phyloP scores from a whole-genome alignment of 2,113 vertebrate genomes.

The Pan troglodytes region NHGRI_mPanTro3-v2.1_pri NC_072417.2:61310501-61311000 shows the following conservation, averaged over 20 bases:
- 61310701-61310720: too few species aligned
- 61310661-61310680: too few species aligned
- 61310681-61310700: too few species aligned
- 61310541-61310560: too few species aligned
- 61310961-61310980: neutral
- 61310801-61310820: neutral
- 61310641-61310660: too few species aligned
- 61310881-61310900: neutral
- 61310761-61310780: too few species aligned
- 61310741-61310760: too few species aligned
- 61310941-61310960: conserved; percentile 12
- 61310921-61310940: neutral
- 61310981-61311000: neutral
- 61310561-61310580: too few species aligned
- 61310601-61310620: too few species aligned
- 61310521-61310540: neutral
- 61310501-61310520: neutral
- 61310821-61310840: neutral
- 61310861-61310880: neutral
- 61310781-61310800: neutral
- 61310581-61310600: too few species aligned
- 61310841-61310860: neutral
- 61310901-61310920: neutral
- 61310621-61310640: too few species aligned
- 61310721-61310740: too few species aligned